Base-by-base conservation (phyloP, 1,140 invertebrate species). In the Scaptomyza graminum region DNA sequence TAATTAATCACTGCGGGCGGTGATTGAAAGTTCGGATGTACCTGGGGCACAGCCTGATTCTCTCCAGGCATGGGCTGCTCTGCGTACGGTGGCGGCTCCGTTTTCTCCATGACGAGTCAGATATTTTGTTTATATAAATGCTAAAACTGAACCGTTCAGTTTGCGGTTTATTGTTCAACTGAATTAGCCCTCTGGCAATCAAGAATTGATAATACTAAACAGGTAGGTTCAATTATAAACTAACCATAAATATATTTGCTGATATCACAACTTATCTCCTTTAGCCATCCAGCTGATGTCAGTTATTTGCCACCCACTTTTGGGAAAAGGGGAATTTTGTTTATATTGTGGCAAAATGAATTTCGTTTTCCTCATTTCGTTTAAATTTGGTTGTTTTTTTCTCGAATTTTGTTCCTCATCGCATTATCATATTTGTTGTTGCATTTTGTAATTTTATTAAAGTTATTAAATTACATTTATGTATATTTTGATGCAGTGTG, bases 61-160 rank as follows among this genome's bases (percentile, higher is more conserved):
- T 13, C 11, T 11, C n/a, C 15, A 1, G 62, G 51, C 62, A 13
- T 5, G 3, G 52, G 41, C 28, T 51, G 52, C 67, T 94, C 73
- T 37, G 94, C 1, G 91, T 64, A 70, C n/a, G 46, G 41, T 9
- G 60, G 61, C 4, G 37, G 68, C 0, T 46, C 94, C 39, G 93
- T 93, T 5, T 39, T 66, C 3, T 71, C 54, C 44, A 46, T 57
- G 16, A 15, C 50, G 25, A 11, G 1, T 44, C 13, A 41, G 4
- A 9, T 3, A 7, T 0, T 52, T 7, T 34, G 7, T 34, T 12
- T 60, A 37, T 47, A 34, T 52, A 3, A 11, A 5, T 43, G 9
- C 50, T 11, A 11, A 13, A 39, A 34, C 6, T 2, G 25, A 57
- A 66, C 63, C 44, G 22, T 31, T 28, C 34, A 11, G 13, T 12